phyloP scores from a whole-genome alignment of 2,113 vertebrate species.

The Tetraodon nigroviridis region DNA sequence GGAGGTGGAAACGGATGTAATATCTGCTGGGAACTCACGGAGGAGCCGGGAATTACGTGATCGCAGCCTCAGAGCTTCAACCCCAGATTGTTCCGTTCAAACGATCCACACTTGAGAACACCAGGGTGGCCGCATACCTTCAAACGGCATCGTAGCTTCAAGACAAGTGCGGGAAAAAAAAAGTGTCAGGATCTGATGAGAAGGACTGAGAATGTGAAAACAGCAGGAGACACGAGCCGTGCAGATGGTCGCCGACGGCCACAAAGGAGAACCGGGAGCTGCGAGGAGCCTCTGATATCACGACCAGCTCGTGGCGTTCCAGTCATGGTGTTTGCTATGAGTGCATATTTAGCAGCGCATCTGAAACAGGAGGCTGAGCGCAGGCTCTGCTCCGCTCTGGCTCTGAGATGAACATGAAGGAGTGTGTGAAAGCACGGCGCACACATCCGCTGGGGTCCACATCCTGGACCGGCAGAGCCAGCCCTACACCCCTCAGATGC shows the following conservation, averaged over 20 bases:
- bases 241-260: constrained; percentile 55
- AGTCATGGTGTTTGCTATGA: constrained; percentile 55
- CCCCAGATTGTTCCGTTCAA: no score
- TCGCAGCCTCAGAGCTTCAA: constrained; percentile 2
- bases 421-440: constrained; percentile 1
- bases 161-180: constrained; percentile 12
- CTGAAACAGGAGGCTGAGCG: constrained; percentile 35
- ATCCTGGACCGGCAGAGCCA: no score
- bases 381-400: constrained; percentile 20
- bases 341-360: constrained; percentile 58
- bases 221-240: constrained; percentile 51
- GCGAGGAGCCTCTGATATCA: constrained; percentile 41
- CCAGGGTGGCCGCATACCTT: constrained; percentile 1
- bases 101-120: no score
- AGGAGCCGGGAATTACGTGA: neutral
- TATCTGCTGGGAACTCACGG: constrained; percentile 7
- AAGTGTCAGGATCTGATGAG: constrained; percentile 42
- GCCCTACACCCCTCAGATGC: no score
- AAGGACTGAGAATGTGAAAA: constrained; percentile 58
- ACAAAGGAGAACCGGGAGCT: constrained; percentile 41
- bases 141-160: neutral
- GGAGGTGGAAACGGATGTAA: constrained; percentile 8
- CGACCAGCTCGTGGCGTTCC: constrained; percentile 47
- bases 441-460: neutral
- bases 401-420: constrained; percentile 53